Evolutionary conservation across 2,797 vertebrate genomes (phyloP).

Genomic region (Pangasius macronema): DNA sequence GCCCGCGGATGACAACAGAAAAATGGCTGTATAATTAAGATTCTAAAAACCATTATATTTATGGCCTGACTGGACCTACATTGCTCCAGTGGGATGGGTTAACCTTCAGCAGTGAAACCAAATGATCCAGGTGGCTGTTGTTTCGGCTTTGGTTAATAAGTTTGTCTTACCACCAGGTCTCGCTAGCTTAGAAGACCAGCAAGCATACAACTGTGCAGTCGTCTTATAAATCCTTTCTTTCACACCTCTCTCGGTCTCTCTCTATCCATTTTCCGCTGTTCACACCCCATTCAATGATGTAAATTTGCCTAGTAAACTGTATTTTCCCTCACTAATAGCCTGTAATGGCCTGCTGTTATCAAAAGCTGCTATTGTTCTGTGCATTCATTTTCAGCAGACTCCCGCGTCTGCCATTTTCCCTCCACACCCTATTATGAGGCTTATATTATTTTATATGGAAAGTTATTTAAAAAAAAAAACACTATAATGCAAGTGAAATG

Average conservation of each 20-base stretch:
- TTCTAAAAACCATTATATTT: conserved; percentile 64
- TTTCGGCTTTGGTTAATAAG: conserved; percentile 40
- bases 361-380: conserved; percentile 55
- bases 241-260: not conserved
- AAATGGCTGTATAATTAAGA: conserved; percentile 67
- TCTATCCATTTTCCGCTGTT: conserved; percentile 30
- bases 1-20: conserved; percentile 62
- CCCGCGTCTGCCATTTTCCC: conserved; percentile 22
- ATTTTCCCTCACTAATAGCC: conserved; percentile 54
- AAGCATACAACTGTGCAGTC: not conserved
- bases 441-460: conserved; percentile 33
- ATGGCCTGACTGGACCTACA: conserved; percentile 44
- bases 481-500: not conserved
- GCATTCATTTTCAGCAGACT: conserved; percentile 44
- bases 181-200: not conserved
- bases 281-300: conserved; percentile 58
- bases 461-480: not conserved
- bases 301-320: conserved; percentile 62
- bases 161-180: conserved; percentile 37
- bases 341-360: conserved; percentile 57
- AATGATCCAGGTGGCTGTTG: conserved; percentile 33
- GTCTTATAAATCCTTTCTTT: not conserved
- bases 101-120: conserved; percentile 41
- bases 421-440: conserved; percentile 29
- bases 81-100: conserved; percentile 26